These are phyloP conservation scores for Batillaria attramentaria DNA, from an alignment of 1,140 invertebrate genomes.

Conservation along the genomic window DNA sequence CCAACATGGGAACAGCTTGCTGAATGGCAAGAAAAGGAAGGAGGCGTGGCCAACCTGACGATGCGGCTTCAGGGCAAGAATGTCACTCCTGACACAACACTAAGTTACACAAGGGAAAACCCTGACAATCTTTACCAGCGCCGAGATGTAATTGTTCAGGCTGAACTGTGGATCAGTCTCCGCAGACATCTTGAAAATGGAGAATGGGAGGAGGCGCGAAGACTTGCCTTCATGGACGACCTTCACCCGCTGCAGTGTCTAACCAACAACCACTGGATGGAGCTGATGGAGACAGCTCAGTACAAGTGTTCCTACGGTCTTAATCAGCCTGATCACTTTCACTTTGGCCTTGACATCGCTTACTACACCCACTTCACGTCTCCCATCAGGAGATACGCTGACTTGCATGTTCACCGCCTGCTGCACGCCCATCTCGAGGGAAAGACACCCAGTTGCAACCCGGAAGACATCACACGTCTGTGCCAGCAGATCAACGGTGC, in stretches of 20 bases:
- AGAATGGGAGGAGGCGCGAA: slow-evolving; percentile 86
- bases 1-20: slow-evolving; percentile 40
- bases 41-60: slow-evolving; percentile 29
- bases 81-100: background rate
- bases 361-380: slow-evolving; percentile 72
- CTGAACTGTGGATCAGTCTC: slow-evolving; percentile 35
- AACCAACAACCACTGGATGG: slow-evolving; percentile 76
- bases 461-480: slow-evolving; percentile 42
- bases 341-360: slow-evolving; percentile 47
- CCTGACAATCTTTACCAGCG: slow-evolving; percentile 5
- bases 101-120: slow-evolving; percentile 22
- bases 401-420: slow-evolving; percentile 66
- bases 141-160: slow-evolving; percentile 31
- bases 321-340: slow-evolving; percentile 25
- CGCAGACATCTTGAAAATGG: slow-evolving; percentile 65
- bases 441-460: slow-evolving; percentile 33
- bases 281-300: slow-evolving; percentile 78
- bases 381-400: slow-evolving; percentile 71
- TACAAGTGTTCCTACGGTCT: slow-evolving; percentile 50
- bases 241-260: slow-evolving; percentile 90
- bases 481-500: slow-evolving; percentile 47
- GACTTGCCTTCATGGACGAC: slow-evolving; percentile 94
- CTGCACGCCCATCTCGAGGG: slow-evolving; percentile 46
- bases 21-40: slow-evolving; percentile 37
- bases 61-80: slow-evolving; percentile 26